Evolutionary conservation across 2,113 vertebrate genomes (phyloP), one percentile per base, ranked within the genome.

Genomic region (Erinaceus europaeus): DNA sequence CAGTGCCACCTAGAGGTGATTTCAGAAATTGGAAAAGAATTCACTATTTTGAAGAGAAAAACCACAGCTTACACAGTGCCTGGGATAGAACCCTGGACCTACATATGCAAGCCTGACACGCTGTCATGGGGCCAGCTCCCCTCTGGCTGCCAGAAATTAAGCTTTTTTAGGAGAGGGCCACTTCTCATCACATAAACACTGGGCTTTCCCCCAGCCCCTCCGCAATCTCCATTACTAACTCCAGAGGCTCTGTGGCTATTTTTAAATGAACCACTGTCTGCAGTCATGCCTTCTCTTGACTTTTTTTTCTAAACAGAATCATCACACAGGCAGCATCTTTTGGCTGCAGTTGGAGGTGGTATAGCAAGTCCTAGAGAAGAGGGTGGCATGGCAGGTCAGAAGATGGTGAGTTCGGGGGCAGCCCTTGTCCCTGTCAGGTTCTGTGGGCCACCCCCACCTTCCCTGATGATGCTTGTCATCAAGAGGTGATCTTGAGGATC

Each of bases 1-100:
- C 71, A 93, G 69, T 65, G 90, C 92, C 94, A 95, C 89, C 93
- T 95, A 92, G 86, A 91, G 92, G 29, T 3, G 50, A 83, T 89
- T 85, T 88, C 71, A 87, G 80, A 61, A 91, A 79, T 67, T n/a
- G n/a, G n/a, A n/a, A n/a, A n/a, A n/a, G n/a, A n/a, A n/a, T n/a
- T n/a, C n/a, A n/a, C n/a, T n/a, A n/a, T n/a, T n/a, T n/a, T n/a
- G n/a, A n/a, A n/a, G n/a, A n/a, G n/a, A n/a, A n/a, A n/a, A n/a
- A n/a, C n/a, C n/a, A n/a, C n/a, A n/a, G n/a, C n/a, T n/a, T n/a
- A n/a, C n/a, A n/a, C n/a, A n/a, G n/a, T n/a, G n/a, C n/a, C n/a
- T n/a, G n/a, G n/a, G n/a, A n/a, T n/a, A n/a, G n/a, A n/a, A n/a
- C n/a, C n/a, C n/a, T n/a, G n/a, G n/a, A n/a, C n/a, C n/a, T n/a